Percentiles rank a stretch among this genome's conserved stretches.
Evolutionary conservation across 2,797 vertebrate species (phyloP).

Genomic region (Trachops cirrhosus): DNA sequence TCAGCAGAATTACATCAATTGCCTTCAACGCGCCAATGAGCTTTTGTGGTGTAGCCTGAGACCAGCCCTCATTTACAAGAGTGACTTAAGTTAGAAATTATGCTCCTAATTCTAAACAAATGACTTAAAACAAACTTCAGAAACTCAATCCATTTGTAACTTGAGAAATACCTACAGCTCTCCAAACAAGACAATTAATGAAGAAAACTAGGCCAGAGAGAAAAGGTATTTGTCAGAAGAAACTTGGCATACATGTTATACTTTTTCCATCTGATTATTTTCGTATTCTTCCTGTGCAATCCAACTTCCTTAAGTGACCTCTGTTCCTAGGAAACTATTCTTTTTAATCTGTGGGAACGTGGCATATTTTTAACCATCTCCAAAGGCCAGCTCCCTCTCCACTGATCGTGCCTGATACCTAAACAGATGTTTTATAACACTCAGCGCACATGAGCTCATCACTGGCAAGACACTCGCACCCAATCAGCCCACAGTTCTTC

Average conservation of each 20-base stretch:
- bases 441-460: conserved; percentile 54
- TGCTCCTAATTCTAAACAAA: conserved; percentile 42
- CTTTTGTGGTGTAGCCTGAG: conserved; percentile 36
- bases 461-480: conserved; percentile 56
- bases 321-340: conserved; percentile 64
- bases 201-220: conserved; percentile 1
- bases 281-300: conserved; percentile 60
- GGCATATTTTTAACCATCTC: conserved; percentile 58
- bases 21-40: neutral
- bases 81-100: conserved; percentile 40
- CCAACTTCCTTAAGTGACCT: conserved; percentile 68
- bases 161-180: conserved; percentile 40
- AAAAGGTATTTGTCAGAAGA: conserved; percentile 53
- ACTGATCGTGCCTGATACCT: conserved; percentile 42
- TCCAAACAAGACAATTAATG: conserved; percentile 45
- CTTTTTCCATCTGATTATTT: conserved; percentile 62
- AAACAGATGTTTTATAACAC: conserved; percentile 74
- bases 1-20: conserved; percentile 13
- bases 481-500: conserved; percentile 30
- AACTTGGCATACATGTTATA: conserved; percentile 8
- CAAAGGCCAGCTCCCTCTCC: conserved; percentile 54
- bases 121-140: conserved; percentile 43
- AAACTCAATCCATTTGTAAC: conserved; percentile 40
- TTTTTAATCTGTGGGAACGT: conserved; percentile 67
- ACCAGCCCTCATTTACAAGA: conserved; percentile 17